Evolutionary conservation across 2,797 vertebrate species (phyloP).

Genomic region (Oreochromis grahami): DNA sequence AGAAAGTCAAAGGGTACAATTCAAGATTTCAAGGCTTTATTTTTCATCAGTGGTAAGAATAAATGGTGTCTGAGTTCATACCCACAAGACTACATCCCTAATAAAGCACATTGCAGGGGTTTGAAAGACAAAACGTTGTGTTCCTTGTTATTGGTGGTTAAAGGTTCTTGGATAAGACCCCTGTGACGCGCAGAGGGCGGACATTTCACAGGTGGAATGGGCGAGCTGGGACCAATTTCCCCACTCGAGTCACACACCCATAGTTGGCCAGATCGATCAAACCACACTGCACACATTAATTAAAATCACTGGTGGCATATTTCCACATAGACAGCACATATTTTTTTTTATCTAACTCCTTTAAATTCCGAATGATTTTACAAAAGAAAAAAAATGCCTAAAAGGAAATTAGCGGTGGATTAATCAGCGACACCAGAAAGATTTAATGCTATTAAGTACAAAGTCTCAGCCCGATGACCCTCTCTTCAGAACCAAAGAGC

Average conservation of each 20-base stretch:
- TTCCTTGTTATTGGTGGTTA: not conserved
- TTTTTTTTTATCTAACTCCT: not conserved
- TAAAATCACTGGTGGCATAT: not conserved
- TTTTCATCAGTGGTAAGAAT: not conserved
- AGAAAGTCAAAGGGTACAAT: not conserved
- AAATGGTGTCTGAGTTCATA: not conserved
- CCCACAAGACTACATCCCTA: not conserved
- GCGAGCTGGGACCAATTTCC: conserved; percentile 18
- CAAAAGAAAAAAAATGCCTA: not conserved
- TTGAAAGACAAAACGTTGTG: not conserved
- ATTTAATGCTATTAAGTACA: not conserved
- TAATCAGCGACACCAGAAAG: not conserved
- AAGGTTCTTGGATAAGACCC: not conserved
- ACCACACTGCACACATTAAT: not conserved
- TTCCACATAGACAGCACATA: not conserved
- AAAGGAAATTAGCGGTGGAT: not conserved
- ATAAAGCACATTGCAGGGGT: not conserved
- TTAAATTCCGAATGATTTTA: not conserved
- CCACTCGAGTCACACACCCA: not conserved
- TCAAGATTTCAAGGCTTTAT: not conserved
- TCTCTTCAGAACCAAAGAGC: not conserved
- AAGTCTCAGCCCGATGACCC: not conserved
- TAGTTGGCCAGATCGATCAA: not conserved
- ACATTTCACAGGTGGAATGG: conserved; percentile 29
- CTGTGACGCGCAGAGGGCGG: not conserved